phyloP scores from a whole-genome alignment of 2,888 invertebrate genomes.

The Amblyjoppa fuscipennis region DNA sequence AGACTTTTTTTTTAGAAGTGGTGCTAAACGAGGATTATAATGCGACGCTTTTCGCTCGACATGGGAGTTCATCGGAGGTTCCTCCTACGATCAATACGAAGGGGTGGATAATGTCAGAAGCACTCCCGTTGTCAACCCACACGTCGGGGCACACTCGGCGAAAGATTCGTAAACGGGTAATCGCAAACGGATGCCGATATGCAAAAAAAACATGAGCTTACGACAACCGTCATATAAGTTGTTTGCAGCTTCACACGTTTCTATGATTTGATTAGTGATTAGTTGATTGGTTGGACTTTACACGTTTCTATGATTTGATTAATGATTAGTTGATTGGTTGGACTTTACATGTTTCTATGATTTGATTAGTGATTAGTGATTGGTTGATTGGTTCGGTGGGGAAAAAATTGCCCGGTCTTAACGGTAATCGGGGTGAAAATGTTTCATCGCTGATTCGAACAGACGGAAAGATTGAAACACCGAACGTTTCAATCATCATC shows the following conservation, averaged over 20 bases:
- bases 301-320: neutral
- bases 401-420: neutral
- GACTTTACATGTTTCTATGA: neutral
- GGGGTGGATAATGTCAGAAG: neutral
- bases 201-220: neutral
- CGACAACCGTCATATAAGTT: neutral
- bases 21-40: neutral
- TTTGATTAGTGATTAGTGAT: neutral
- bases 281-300: neutral
- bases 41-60: neutral
- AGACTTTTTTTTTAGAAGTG: neutral
- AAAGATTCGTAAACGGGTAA: neutral
- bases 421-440: neutral
- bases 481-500: neutral
- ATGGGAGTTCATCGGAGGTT: neutral
- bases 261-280: neutral
- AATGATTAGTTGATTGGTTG: neutral
- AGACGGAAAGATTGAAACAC: neutral
- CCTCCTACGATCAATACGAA: conserved; percentile 1
- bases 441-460: neutral
- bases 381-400: neutral
- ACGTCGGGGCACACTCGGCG: neutral
- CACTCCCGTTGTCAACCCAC: neutral
- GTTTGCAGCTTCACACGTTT: neutral
- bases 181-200: neutral